Base-by-base conservation (phyloP, 1,140 invertebrate species). In the Pseudobourletiella spinata region DNA sequence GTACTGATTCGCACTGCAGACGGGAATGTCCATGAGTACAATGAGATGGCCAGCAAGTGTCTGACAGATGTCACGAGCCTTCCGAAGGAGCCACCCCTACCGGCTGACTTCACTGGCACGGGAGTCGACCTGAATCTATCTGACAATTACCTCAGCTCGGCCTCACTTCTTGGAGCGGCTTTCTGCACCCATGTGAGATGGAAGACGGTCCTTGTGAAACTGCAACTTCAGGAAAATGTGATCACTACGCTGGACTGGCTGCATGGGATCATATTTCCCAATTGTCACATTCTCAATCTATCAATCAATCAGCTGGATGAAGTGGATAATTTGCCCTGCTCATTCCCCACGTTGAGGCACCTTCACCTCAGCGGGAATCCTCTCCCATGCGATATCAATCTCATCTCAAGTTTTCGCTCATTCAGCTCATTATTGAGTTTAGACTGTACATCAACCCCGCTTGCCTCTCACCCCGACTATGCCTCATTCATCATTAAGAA, bases 211-310 rank as follows among this genome's bases (percentile, higher is more conserved):
- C 16, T 69, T n/a, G 25, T 66, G 4, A 63, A 60, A 44, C 20
- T 69, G 0, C 51, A 66, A 26, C 30, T 69, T 2, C 67, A 69
- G 50, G 61, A 61, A 48, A 69, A 69, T 20, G 48, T 54, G 22
- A 58, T 69, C n/a, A 50, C 35, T 1, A 51, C 18, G 18, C 30
- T 69, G 39, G 58, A 56, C 8, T 68, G 67, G 67, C 25, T 68
- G 32, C 57, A 43, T n/a, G 58, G 56, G 8, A 14, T 22, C 4
- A 24, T 51, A 0, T 69, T 69, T 50, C 67, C 67, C 11, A 69
- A 64, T 46, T 25, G 62, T 3, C 52, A 55, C 22, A 59, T 66
- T 28, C 32, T 69, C 3, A 66, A 69, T 51, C 30, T 69, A 22
- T 35, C 57, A 28, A 43, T 60, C 29, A 69, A 69, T 58, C 18